Evolutionary conservation across 2,113 vertebrate genomes (phyloP), one percentile per base, ranked within the genome.

Genomic region (Cinclus cinclus): DNA sequence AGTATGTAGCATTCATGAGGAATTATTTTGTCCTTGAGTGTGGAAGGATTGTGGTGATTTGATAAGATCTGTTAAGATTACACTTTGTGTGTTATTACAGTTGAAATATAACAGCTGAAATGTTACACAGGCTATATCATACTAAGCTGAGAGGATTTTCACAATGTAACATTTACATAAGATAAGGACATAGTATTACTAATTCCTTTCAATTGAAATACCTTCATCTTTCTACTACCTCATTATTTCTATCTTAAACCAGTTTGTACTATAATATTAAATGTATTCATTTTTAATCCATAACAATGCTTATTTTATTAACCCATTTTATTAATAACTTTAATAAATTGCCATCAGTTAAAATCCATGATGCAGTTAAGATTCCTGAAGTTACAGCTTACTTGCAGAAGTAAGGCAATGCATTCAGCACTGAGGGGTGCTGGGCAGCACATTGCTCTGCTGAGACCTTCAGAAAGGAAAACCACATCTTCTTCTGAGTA

Each of bases 141-240:
- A 77, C 50, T 97, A 91, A 97, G 79, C 88, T 96, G 87, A 67
- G 82, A 96, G 78, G 92, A 97, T 97, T 97, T 97, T 93, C 96
- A 90, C 92, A 80, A 86, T 92, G 56, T 87, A 88, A 47, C 82
- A 95, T 95, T 94, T 96, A 88, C 59, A 75, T 78, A 76, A 97
- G 92, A 96, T 90, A 97, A 96, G 92, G 87, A 90, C 23, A 55
- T 49, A 17, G 42, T 69, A 56, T 87, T 95, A 97, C 95, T 95
- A 64, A 58, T 90, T 84, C 92, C 94, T 97, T 97, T 94, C 79
- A 92, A 94, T 78, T 70, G 71, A 92, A 97, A 95, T 87, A 89
- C 73, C 56, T 96, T 96, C 89, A 92, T 89, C 35, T 74, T 78
- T 89, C 85, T 82, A 78, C 90, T 95, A 95, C 65, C 83, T 79